Conservation (phyloP, 2,113 vertebrate genomes). For the Notarius quadriscutis region DNA sequence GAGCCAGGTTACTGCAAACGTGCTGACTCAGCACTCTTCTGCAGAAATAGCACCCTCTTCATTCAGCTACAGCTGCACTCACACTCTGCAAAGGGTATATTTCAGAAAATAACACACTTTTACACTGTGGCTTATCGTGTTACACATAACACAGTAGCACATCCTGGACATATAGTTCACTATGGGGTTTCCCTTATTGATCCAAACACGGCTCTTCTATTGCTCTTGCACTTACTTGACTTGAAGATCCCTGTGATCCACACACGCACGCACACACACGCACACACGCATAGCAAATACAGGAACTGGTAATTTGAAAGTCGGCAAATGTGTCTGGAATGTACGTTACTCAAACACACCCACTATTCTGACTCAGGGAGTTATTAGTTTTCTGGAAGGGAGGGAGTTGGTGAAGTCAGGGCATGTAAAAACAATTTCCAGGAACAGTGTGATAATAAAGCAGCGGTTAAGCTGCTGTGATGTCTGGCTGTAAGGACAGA, state of each 20-base stretch:
- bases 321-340: constrained; percentile 37
- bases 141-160: neutral
- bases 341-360: constrained; percentile 42
- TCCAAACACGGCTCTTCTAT: neutral
- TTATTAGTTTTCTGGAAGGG: constrained; percentile 34
- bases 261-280: neutral
- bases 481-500: constrained; percentile 37
- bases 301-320: constrained; percentile 16
- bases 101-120: constrained; percentile 17
- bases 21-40: constrained; percentile 36
- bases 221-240: neutral
- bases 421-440: constrained; percentile 46
- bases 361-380: constrained; percentile 19
- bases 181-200: constrained; percentile 1
- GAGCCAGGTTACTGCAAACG: constrained; percentile 19
- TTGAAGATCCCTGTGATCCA: neutral
- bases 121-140: neutral
- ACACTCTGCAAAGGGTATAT: neutral
- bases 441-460: constrained; percentile 40
- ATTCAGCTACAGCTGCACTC: constrained; percentile 15
- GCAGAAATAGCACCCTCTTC: neutral
- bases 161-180: neutral
- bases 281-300: neutral
- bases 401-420: constrained; percentile 24
- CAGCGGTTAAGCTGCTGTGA: constrained; percentile 39